A percentile compares a stretch with the other conserved stretches of the same genome.
Conservation (phyloP, 1,140 invertebrate species). For the Hyles euphorbiae region DNA sequence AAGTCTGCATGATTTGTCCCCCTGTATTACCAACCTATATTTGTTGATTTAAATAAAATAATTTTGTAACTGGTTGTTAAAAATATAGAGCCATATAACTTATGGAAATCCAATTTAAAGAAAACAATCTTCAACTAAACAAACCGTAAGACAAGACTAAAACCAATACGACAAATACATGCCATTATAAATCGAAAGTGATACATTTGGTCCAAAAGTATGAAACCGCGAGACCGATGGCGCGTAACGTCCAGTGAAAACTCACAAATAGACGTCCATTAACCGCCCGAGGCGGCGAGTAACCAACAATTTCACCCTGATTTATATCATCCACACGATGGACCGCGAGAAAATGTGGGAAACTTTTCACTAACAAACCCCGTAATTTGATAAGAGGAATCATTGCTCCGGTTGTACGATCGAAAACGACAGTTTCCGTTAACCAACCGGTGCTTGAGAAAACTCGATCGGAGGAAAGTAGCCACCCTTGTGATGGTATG, state of each 20-base stretch:
- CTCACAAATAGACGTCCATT: slow-evolving; percentile 64
- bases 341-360: slow-evolving; percentile 65
- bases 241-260: slow-evolving; percentile 69
- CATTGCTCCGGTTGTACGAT: slow-evolving; percentile 56
- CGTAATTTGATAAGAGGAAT: slow-evolving; percentile 69
- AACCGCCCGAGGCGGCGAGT: slow-evolving; percentile 48
- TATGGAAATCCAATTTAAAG: too few relatives aligned
- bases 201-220: slow-evolving; percentile 10
- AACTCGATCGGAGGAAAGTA: slow-evolving; percentile 66
- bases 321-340: slow-evolving; percentile 60
- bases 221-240: slow-evolving; percentile 26
- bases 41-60: too few relatives aligned
- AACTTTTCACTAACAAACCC: slow-evolving; percentile 62
- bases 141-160: too few relatives aligned
- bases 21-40: too few relatives aligned
- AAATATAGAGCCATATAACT: too few relatives aligned
- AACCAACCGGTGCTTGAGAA: slow-evolving; percentile 53
- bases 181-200: slow-evolving; percentile 20
- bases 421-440: slow-evolving; percentile 69
- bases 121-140: too few relatives aligned
- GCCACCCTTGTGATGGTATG: slow-evolving; percentile 47
- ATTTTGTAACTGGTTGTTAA: too few relatives aligned
- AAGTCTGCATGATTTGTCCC: too few relatives aligned
- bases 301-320: slow-evolving; percentile 65
- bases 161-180: too few relatives aligned